Percentiles rank a stretch among this genome's conserved stretches.
Conservation (phyloP, 2,888 invertebrate species). For the Orthonychiurus folsomi region DNA sequence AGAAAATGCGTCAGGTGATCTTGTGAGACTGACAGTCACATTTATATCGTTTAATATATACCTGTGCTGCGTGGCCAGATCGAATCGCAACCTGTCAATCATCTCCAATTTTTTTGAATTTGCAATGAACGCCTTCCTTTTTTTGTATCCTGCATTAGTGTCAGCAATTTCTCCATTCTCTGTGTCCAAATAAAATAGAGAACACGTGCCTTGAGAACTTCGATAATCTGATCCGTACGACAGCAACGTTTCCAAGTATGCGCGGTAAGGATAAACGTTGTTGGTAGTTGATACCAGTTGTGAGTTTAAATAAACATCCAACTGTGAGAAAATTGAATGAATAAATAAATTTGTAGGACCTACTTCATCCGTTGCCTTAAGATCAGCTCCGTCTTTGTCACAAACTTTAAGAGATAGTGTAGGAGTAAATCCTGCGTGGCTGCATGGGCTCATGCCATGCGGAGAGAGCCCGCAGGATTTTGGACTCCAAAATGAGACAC, state of each 20-base stretch:
- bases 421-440: conserved; percentile 20
- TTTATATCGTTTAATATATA: conserved; percentile 26
- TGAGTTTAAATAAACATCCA: conserved; percentile 19
- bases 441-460: no score
- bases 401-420: conserved; percentile 15
- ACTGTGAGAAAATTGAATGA: conserved; percentile 23
- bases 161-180: background rate
- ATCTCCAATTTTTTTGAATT: conserved; percentile 22
- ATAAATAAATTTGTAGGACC: conserved; percentile 18
- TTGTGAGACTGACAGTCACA: conserved; percentile 19
- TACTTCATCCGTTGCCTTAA: conserved; percentile 5
- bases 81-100: conserved; percentile 21
- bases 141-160: conserved; percentile 17
- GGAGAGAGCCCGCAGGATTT: no score
- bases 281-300: conserved; percentile 14
- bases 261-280: conserved; percentile 21
- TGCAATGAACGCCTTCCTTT: conserved; percentile 11
- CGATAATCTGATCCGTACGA: conserved; percentile 12
- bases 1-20: conserved; percentile 20
- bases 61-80: conserved; percentile 21
- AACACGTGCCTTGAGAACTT: conserved; percentile 15
- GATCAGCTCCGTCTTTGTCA: conserved; percentile 12
- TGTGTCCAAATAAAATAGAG: conserved; percentile 21
- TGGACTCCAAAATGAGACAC: no score
- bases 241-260: conserved; percentile 22